These are phyloP conservation scores for Drosophila bunnanda DNA, from an alignment of 2,888 invertebrate species.

Conservation along the genomic window DNA sequence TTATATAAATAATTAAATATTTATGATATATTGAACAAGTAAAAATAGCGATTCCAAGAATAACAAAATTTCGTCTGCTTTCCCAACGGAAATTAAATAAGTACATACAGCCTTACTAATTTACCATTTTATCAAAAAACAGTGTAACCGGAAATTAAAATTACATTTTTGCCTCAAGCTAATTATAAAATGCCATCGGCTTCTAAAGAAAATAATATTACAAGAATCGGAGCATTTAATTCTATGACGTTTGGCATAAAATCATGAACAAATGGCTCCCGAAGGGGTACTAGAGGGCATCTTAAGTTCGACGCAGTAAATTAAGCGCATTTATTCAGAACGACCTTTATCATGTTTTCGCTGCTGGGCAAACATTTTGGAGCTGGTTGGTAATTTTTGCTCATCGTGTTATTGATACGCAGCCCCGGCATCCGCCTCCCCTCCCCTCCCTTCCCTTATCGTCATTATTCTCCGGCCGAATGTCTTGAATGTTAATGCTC, in stretches of 20 bases:
- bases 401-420: slow-evolving; percentile 62
- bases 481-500: slow-evolving; percentile 43
- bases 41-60: background rate
- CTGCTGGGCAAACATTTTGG: slow-evolving; percentile 45
- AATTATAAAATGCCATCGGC: background rate
- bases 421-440: background rate
- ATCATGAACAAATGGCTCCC: slow-evolving; percentile 4
- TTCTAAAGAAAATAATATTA: background rate
- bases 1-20: background rate
- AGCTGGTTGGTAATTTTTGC: slow-evolving; percentile 61
- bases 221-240: background rate
- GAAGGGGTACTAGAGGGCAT: slow-evolving; percentile 16
- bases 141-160: background rate
- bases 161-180: background rate
- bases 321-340: background rate
- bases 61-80: background rate
- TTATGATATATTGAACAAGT: background rate
- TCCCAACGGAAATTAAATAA: background rate
- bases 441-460: slow-evolving; percentile 14
- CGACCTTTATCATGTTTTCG: slow-evolving; percentile 23
- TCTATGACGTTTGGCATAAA: background rate
- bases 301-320: slow-evolving; percentile 12
- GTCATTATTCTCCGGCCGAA: slow-evolving; percentile 15
- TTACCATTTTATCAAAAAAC: background rate
- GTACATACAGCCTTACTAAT: background rate